Percentiles rank a stretch among this genome's conserved stretches.
Evolutionary conservation across 2,113 vertebrate species (phyloP).

Genomic region (Eidolon helvum): DNA sequence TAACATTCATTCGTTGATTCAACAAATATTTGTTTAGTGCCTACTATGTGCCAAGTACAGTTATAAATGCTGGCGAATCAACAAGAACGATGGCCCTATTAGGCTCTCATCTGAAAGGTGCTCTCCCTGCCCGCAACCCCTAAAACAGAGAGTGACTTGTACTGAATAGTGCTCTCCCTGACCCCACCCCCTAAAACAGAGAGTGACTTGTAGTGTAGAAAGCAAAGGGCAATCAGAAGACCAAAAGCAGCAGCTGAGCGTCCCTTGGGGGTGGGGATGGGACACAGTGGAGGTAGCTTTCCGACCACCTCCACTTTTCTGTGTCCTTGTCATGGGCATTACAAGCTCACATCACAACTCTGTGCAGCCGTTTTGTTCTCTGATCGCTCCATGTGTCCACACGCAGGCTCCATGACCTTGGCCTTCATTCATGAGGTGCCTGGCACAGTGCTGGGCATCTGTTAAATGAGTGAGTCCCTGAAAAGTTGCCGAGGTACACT

Average conservation of each 20-base stretch:
- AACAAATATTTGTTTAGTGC: not conserved
- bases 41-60: no score
- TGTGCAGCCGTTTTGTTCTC: not conserved
- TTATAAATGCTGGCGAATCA: not conserved
- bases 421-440: not conserved
- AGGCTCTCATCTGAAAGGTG: not conserved
- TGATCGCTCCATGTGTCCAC: not conserved
- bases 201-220: not conserved
- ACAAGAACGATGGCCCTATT: rapidly evolving
- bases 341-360: not conserved
- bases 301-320: not conserved
- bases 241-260: no score
- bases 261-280: not conserved
- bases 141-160: not conserved
- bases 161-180: not conserved
- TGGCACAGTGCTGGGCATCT: not conserved
- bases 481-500: not conserved
- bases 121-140: no score
- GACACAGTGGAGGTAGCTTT: rapidly evolving
- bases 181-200: not conserved
- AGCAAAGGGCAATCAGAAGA: not conserved
- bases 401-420: rapidly evolving
- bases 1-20: not conserved
- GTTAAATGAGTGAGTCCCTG: not conserved
- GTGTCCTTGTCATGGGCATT: rapidly evolving